Evolutionary conservation across 2,113 vertebrate genomes (phyloP).

Genomic region (Neodon shergylaensis): DNA sequence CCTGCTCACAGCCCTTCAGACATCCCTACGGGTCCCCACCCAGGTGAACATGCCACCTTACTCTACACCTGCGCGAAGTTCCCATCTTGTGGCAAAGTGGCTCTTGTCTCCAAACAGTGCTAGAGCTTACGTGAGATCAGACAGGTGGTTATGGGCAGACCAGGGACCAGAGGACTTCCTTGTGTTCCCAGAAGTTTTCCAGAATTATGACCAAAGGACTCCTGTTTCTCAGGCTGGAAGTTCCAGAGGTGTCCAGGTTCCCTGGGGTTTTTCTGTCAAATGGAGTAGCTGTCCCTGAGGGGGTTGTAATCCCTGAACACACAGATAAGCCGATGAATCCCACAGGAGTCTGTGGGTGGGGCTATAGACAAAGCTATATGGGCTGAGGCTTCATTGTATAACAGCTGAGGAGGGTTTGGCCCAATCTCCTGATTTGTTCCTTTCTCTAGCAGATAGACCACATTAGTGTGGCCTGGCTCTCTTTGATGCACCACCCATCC

Average conservation of each 20-base stretch:
- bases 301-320: too few species aligned
- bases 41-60: background rate
- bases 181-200: accelerated
- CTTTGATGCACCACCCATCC: background rate
- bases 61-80: background rate
- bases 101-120: accelerated
- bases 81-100: background rate
- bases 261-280: background rate
- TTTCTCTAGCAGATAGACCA: background rate
- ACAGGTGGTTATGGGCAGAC: background rate
- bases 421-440: background rate
- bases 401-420: background rate
- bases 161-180: background rate
- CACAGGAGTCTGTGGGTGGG: background rate
- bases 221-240: background rate
- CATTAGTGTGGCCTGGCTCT: accelerated
- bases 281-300: background rate
- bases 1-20: background rate
- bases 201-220: background rate
- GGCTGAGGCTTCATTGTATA: background rate
- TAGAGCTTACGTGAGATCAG: too few species aligned
- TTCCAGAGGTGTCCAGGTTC: background rate
- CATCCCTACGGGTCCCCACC: accelerated
- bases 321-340: background rate
- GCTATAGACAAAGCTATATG: background rate